Percentiles rank a stretch among this genome's conserved stretches.
These are phyloP conservation scores for Avahi laniger DNA, from an alignment of 2,797 vertebrate species.

Conservation along the genomic window DNA sequence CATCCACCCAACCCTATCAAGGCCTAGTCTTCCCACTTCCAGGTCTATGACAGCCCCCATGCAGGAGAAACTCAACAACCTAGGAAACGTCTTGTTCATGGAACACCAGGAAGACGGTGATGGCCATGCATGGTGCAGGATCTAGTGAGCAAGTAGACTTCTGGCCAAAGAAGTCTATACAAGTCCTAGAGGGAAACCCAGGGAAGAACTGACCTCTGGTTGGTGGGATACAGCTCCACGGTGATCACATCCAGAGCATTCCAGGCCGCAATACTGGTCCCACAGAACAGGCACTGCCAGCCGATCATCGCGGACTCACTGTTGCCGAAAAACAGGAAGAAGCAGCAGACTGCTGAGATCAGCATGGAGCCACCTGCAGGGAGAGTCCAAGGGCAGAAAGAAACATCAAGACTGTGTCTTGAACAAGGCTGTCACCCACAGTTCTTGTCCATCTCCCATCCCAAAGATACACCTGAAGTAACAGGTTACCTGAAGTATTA, in stretches of 20 bases:
- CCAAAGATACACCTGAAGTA: background rate
- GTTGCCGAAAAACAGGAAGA: slow-evolving; percentile 96
- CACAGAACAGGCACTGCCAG: slow-evolving; percentile 97
- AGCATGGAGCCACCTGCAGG: slow-evolving; percentile 93
- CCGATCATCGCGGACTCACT: slow-evolving; percentile 95
- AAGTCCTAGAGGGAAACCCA: background rate
- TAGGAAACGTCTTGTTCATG: fast-evolving
- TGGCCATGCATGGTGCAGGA: fast-evolving
- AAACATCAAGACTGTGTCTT: fast-evolving
- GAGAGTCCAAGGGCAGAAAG: background rate
- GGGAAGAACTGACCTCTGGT: slow-evolving; percentile 90
- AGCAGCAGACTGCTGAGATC: slow-evolving; percentile 93
- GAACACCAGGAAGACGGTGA: background rate
- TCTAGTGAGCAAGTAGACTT: background rate
- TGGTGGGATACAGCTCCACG: slow-evolving; percentile 95
- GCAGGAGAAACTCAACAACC: background rate
- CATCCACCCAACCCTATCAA: background rate
- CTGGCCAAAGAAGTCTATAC: background rate
- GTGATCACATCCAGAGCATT: slow-evolving; percentile 97
- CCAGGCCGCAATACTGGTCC: slow-evolving; percentile 94
- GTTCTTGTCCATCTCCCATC: background rate
- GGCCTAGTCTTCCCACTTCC: background rate
- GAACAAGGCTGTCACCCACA: background rate
- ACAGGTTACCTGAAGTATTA: background rate
- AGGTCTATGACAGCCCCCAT: too few species aligned